A percentile compares a stretch with the other conserved stretches of the same genome.
Evolutionary conservation across 2,888 invertebrate genomes (phyloP).

Genomic region (Volucella inflata): DNA sequence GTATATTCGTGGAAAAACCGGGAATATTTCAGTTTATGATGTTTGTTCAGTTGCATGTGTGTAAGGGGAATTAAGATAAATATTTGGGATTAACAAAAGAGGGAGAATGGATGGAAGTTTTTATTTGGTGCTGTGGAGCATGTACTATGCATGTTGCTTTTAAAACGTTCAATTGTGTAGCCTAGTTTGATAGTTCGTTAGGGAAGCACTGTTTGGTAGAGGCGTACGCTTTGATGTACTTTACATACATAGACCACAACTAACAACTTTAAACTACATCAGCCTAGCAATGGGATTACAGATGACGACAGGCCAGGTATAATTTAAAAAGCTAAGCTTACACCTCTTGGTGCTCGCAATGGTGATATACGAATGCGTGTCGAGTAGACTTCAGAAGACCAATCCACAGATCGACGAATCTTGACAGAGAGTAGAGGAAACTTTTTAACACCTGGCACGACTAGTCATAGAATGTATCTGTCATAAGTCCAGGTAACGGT

Average conservation of each 20-base stretch:
- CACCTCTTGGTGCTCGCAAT: too few relatives aligned
- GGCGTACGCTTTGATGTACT: neutral
- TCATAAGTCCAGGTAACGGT: too few relatives aligned
- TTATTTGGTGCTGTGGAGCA: conserved; percentile 31
- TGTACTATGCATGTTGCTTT: conserved; percentile 24
- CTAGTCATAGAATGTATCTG: too few relatives aligned
- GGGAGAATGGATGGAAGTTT: conserved; percentile 7
- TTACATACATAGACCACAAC: neutral
- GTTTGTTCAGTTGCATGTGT: conserved; percentile 58
- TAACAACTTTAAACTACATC: neutral
- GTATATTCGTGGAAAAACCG: conserved; percentile 35
- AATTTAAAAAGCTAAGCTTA: too few relatives aligned
- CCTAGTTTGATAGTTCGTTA: conserved; percentile 8
- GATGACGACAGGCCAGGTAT: too few relatives aligned
- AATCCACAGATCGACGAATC: too few relatives aligned
- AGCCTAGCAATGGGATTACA: too few relatives aligned
- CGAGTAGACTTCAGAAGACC: too few relatives aligned
- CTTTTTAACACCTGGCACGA: too few relatives aligned
- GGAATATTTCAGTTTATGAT: conserved; percentile 35
- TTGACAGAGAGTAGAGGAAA: too few relatives aligned
- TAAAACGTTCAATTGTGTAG: conserved; percentile 41
- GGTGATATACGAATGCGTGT: too few relatives aligned
- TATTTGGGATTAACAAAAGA: conserved; percentile 44
- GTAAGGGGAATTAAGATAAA: conserved; percentile 43
- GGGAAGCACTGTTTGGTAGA: neutral